Base-by-base conservation (phyloP, 2,797 vertebrate species). In the Propithecus deckenii region DNA sequence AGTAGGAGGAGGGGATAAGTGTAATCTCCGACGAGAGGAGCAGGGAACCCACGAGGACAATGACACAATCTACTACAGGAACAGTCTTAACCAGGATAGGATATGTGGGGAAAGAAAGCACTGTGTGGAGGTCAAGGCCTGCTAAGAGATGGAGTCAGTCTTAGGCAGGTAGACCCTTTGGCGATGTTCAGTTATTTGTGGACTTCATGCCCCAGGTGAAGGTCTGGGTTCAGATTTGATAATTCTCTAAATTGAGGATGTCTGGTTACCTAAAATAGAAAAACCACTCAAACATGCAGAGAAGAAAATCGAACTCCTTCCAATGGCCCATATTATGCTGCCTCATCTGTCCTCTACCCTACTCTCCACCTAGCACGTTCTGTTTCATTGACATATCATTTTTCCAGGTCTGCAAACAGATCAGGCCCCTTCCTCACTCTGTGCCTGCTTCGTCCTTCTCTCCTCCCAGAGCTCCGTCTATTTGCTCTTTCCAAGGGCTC, bases 281-380 rank as follows among this genome's bases (percentile, higher is more conserved):
- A 87, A 74, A 43, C 30, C 9, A 69, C 41, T 89, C 43, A 23
- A 63, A 83, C 20, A 43, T 50, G 20, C 13, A 41, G 30, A 41
- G 48, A 46, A 57, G n/a, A 46, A 61, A 65, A 4, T 55, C n/a
- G 12, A 14, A 13, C 25, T 50, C 55, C 22, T n/a, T 23, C 14
- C 15, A 28, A 4, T 3, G 4, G 9, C 7, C 30, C 32, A 10
- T 43, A 23, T 12, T 20, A 15, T 8, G 35, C 28, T 18, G 0
- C 2, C n/a, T 15, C 20, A 0, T 30, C 50, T 69, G 2, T 61
- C 67, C 35, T 71, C 50, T 52, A 13, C 18, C 35, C 2, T 30
- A 5, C 18, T 38, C 11, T 76, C 69, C 6, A 15, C 25, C 18
- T 57, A 25, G 3, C 38, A 46, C 11, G 7, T 48, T 32, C 65